Evolutionary conservation across 2,113 vertebrate genomes (phyloP).

Genomic region (Odontesthes bonariensis): DNA sequence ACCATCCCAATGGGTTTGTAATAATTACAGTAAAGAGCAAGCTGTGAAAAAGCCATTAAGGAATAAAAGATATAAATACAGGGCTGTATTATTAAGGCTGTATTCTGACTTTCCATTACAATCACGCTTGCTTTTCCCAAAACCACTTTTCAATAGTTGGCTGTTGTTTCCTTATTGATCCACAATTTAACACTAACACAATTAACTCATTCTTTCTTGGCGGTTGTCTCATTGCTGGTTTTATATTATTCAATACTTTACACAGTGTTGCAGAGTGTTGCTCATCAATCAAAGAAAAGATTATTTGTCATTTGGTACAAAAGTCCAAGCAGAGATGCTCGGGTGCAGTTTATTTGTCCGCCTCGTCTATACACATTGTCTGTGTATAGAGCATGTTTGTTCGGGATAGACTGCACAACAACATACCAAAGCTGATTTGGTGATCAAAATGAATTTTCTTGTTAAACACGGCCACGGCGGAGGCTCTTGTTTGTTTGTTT

Average conservation of each 20-base stretch:
- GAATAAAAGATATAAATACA: not conserved
- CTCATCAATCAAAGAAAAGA: too few species aligned
- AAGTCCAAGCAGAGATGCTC: too few species aligned
- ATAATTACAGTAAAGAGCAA: not conserved
- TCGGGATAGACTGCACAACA: too few species aligned
- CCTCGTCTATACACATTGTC: too few species aligned
- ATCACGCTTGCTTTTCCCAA: not conserved
- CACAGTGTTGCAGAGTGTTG: not conserved
- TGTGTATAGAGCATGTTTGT: too few species aligned
- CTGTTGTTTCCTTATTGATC: too few species aligned
- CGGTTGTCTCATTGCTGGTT: not conserved
- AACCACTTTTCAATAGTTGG: too few species aligned
- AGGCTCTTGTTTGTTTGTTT: not conserved
- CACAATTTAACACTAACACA: not conserved
- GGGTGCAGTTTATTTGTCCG: too few species aligned
- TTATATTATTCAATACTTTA: not conserved
- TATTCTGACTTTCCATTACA: not conserved
- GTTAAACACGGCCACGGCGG: not conserved
- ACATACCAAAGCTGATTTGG: too few species aligned
- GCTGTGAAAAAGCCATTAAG: not conserved
- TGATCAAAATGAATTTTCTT: too few species aligned
- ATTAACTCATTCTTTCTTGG: too few species aligned
- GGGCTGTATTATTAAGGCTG: not conserved
- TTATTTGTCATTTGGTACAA: too few species aligned
- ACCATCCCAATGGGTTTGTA: not conserved